These are phyloP conservation scores for Pterocles gutturalis DNA, from an alignment of 2,113 vertebrate species.

Conservation along the genomic window DNA sequence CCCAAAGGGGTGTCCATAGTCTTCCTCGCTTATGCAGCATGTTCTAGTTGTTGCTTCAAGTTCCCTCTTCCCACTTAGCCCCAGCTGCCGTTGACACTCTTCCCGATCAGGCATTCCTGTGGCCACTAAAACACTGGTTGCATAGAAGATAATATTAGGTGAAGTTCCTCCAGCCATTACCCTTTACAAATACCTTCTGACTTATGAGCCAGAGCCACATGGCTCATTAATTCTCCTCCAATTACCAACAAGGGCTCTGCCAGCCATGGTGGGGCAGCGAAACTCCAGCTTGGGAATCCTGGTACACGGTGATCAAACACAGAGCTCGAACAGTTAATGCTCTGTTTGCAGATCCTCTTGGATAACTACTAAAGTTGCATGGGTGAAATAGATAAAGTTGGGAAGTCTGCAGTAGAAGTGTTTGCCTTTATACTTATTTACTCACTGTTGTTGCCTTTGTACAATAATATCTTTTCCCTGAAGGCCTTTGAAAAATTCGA, in stretches of 20 bases:
- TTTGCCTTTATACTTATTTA: constrained; percentile 59
- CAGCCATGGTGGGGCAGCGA: background rate
- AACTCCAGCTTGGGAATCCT: constrained; percentile 3
- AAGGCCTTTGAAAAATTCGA: constrained; percentile 65
- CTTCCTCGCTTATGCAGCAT: background rate
- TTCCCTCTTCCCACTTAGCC: background rate
- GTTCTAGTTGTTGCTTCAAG: background rate
- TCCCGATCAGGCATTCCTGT: background rate
- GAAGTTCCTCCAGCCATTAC: background rate
- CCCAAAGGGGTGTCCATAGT: background rate
- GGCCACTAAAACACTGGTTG: background rate
- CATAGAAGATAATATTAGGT: background rate
- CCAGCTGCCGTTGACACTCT: background rate
- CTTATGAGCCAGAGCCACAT: background rate
- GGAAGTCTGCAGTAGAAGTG: constrained; percentile 5
- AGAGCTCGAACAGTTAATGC: background rate
- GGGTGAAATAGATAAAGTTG: constrained; percentile 37
- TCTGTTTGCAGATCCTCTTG: constrained; percentile 36
- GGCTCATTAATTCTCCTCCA: background rate
- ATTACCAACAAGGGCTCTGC: background rate
- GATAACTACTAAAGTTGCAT: constrained; percentile 29
- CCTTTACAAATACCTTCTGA: background rate
- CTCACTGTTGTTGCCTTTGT: constrained; percentile 49
- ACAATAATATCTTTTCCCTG: constrained; percentile 55
- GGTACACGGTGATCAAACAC: background rate